Conservation (phyloP, 2,113 vertebrate species). For the Neomonachus schauinslandi region DNA sequence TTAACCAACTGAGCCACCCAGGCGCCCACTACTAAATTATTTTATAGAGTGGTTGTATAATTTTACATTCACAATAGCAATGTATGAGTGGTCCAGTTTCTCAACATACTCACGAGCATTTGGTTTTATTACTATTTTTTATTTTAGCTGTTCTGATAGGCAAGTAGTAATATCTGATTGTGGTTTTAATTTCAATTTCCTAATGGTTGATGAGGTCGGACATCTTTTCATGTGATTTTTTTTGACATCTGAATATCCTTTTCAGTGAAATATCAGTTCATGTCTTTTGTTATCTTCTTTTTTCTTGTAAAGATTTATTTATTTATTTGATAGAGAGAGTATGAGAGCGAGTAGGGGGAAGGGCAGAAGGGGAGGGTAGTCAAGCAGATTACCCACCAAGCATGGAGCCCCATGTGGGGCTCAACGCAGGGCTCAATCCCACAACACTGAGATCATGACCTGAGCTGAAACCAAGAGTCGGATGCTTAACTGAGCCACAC, state of each 20-base stretch:
- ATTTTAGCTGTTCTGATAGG: neutral
- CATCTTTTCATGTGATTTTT: neutral
- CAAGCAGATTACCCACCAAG: too few species aligned
- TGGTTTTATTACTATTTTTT: neutral
- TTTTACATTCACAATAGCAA: neutral
- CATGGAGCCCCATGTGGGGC: too few species aligned
- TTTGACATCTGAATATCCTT: neutral
- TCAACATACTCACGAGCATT: neutral
- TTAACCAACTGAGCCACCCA: too few species aligned
- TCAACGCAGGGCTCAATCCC: too few species aligned
- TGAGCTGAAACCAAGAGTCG: too few species aligned
- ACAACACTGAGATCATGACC: too few species aligned
- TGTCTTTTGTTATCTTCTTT: neutral
- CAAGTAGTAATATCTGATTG: neutral
- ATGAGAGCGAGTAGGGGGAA: too few species aligned
- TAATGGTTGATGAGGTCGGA: neutral
- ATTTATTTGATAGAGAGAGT: too few species aligned
- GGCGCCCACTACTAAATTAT: neutral
- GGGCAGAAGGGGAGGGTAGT: too few species aligned
- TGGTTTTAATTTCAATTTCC: neutral
- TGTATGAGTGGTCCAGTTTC: neutral
- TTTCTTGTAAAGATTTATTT: too few species aligned
- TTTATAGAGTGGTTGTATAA: neutral
- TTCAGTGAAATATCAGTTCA: neutral
- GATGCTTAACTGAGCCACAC: too few species aligned